Evolutionary conservation across 1,140 invertebrate species (phyloP).

Genomic region (Drosophila prosaltans): DNA sequence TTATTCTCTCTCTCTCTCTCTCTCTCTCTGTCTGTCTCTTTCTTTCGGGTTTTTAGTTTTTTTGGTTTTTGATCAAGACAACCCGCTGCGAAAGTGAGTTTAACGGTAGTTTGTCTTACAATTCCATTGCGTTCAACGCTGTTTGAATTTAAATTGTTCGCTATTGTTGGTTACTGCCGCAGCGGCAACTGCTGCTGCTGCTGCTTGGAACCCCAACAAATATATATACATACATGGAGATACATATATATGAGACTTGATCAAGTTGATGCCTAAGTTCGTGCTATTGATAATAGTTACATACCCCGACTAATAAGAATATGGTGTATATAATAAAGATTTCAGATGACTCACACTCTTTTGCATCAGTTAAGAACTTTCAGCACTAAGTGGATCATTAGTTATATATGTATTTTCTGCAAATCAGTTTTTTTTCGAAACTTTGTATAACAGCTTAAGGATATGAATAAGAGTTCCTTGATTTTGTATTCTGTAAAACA

Average conservation of each 20-base stretch:
- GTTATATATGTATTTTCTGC: no score
- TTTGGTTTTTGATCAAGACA: slow-evolving; percentile 6
- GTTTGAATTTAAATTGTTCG: slow-evolving; percentile 75
- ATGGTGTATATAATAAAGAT: no score
- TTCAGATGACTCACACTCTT: no score
- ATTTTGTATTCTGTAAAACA: no score
- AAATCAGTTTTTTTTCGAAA: no score
- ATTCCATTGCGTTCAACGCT: slow-evolving; percentile 61
- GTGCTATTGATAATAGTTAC: background rate
- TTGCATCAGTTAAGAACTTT: no score
- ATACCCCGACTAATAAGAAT: background rate
- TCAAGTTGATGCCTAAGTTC: background rate
- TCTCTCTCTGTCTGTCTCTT: background rate
- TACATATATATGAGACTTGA: background rate
- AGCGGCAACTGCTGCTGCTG: slow-evolving; percentile 11
- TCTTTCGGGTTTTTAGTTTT: background rate
- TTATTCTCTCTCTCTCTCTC: slow-evolving; percentile 3
- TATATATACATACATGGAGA: background rate
- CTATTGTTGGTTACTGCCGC: slow-evolving; percentile 42
- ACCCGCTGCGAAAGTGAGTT: slow-evolving; percentile 77
- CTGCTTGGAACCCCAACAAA: slow-evolving; percentile 33
- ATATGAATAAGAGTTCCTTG: no score
- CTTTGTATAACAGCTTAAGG: no score
- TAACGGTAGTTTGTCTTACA: slow-evolving; percentile 80
- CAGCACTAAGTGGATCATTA: no score